These are phyloP conservation scores for Cebuella pygmaea DNA, from an alignment of 2,797 vertebrate genomes.

Conservation along the genomic window DNA sequence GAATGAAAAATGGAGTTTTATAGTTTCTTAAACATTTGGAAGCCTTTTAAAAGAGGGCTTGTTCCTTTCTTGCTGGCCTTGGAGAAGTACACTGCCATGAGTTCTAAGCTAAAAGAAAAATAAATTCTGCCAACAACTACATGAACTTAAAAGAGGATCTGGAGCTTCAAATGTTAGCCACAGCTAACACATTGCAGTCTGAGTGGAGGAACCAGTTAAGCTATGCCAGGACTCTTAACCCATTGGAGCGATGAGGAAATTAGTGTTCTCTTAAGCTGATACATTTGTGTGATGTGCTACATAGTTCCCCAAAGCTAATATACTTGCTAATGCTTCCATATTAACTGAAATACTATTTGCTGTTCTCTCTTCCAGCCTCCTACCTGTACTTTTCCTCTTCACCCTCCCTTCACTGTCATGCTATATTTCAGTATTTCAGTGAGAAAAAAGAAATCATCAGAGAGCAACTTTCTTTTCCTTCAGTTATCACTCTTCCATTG, in stretches of 20 bases:
- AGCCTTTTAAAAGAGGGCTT: not conserved
- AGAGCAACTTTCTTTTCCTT: not conserved
- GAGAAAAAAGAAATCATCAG: not conserved
- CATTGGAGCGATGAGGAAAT: not conserved
- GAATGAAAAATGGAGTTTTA: not conserved
- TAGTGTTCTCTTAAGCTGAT: not conserved
- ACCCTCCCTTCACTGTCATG: not conserved
- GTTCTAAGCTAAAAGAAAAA: not conserved
- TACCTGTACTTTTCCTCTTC: not conserved
- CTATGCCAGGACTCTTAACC: accelerated
- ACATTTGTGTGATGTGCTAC: too few relatives aligned
- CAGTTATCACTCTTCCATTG: not conserved
- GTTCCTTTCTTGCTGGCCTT: not conserved
- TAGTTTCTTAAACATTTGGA: not conserved
- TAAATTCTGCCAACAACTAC: not conserved
- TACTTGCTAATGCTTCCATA: not conserved
- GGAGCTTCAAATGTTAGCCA: not conserved
- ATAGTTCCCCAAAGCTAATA: not conserved
- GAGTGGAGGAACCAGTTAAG: not conserved
- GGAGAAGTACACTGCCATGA: not conserved
- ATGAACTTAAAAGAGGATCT: not conserved
- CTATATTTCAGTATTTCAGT: not conserved
- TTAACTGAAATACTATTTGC: not conserved
- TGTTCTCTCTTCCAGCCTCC: not conserved
- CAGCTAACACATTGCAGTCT: not conserved